A percentile compares a stretch with the other conserved stretches of the same genome.
These are phyloP conservation scores for Dinoponera quadriceps DNA, from an alignment of 1,140 invertebrate genomes.

Conservation along the genomic window DNA sequence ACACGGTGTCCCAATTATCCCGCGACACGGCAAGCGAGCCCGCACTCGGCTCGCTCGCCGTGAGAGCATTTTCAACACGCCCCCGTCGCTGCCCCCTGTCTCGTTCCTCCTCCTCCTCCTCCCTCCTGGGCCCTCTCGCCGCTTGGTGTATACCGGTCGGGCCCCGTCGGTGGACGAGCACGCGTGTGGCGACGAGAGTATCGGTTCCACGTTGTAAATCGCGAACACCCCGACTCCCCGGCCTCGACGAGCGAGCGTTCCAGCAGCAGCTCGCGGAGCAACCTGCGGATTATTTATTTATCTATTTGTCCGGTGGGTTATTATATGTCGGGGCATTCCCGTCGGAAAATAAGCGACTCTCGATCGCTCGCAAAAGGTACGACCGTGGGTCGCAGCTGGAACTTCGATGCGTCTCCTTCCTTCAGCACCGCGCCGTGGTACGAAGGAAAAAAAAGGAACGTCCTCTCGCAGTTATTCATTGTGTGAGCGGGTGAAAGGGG, in stretches of 20 bases:
- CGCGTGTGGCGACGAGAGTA: slow-evolving; percentile 19
- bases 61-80: slow-evolving; percentile 81
- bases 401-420: background rate
- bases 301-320: slow-evolving; percentile 31
- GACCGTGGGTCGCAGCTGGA: background rate
- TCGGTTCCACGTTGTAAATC: slow-evolving; percentile 52
- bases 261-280: slow-evolving; percentile 22
- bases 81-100: slow-evolving; percentile 63
- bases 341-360: background rate
- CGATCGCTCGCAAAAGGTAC: slow-evolving; percentile 15
- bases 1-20: slow-evolving; percentile 83
- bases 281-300: slow-evolving; percentile 4
- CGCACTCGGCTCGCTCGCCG: slow-evolving; percentile 65
- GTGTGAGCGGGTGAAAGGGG: background rate
- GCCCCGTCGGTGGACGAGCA: background rate
- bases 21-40: slow-evolving; percentile 78
- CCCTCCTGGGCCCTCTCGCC: background rate
- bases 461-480: background rate
- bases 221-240: slow-evolving; percentile 26
- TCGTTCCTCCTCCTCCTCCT: slow-evolving; percentile 22
- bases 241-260: slow-evolving; percentile 20
- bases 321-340: slow-evolving; percentile 2
- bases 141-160: background rate
- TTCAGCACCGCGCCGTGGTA: background rate
- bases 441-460: background rate